A percentile compares a stretch with the other conserved stretches of the same genome.
Evolutionary conservation across 1,140 invertebrate species (phyloP).

Genomic region (Musca domestica): DNA sequence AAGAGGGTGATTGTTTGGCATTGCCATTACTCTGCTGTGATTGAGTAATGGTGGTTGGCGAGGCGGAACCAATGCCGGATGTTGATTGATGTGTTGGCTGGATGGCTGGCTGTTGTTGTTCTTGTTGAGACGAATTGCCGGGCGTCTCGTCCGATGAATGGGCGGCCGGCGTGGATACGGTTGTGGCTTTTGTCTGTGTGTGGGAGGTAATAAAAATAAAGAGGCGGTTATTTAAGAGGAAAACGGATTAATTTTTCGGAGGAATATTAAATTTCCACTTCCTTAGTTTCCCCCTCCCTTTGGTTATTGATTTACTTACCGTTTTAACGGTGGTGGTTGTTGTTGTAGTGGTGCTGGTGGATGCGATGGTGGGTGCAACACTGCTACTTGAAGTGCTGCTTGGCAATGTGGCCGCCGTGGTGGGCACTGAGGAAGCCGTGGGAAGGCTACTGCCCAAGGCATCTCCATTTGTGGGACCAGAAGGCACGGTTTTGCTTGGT

Average conservation of each 20-base stretch:
- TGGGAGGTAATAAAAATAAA: no score
- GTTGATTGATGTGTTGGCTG: slow-evolving; percentile 49
- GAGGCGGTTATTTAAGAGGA: no score
- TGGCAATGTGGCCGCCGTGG: slow-evolving; percentile 41
- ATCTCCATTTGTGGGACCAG: slow-evolving; percentile 28
- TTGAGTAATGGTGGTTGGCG: background rate
- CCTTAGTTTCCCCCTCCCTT: no score
- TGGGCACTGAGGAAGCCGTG: slow-evolving; percentile 25
- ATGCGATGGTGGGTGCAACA: slow-evolving; percentile 38
- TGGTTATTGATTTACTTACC: slow-evolving; percentile 35
- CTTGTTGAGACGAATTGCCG: slow-evolving; percentile 13
- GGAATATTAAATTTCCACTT: no score
- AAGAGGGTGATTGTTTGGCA: slow-evolving; percentile 38
- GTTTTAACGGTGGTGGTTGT: slow-evolving; percentile 28
- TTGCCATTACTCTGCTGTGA: background rate
- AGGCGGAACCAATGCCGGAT: slow-evolving; percentile 11
- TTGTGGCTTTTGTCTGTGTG: slow-evolving; percentile 52
- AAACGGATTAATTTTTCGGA: no score
- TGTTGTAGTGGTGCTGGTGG: slow-evolving; percentile 29
- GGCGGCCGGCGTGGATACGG: background rate
- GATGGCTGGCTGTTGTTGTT: slow-evolving; percentile 29
- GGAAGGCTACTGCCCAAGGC: slow-evolving; percentile 35
- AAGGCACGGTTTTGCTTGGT: slow-evolving; percentile 30
- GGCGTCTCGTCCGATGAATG: background rate
- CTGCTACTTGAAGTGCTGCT: slow-evolving; percentile 26